Evolutionary conservation across 2,888 invertebrate genomes (phyloP).

Genomic region (Oligia latruncula): DNA sequence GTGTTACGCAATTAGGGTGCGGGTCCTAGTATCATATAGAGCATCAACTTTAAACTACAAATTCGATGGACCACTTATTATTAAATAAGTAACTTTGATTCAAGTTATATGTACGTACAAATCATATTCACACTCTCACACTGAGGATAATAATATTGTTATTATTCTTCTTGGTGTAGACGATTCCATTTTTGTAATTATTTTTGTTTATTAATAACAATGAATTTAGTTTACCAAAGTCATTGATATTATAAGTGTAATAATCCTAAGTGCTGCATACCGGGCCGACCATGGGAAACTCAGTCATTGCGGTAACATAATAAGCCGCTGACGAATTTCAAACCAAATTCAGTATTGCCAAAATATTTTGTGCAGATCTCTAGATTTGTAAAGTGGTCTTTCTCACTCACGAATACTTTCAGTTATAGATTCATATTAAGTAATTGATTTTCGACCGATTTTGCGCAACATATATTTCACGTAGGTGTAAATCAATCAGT

Average conservation of each 20-base stretch:
- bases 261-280: not conserved
- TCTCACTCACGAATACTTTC: not conserved
- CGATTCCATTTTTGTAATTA: not conserved
- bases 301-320: not conserved
- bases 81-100: not conserved
- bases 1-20: too few species aligned
- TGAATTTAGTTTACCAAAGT: not conserved
- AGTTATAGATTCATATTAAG: not conserved
- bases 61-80: not conserved
- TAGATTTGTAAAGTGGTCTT: not conserved
- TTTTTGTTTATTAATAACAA: not conserved
- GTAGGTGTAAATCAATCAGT: not conserved
- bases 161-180: not conserved
- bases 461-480: not conserved
- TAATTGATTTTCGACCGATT: not conserved
- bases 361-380: not conserved
- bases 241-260: too few species aligned
- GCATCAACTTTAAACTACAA: not conserved
- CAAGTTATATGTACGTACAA: not conserved
- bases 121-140: not conserved
- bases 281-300: too few species aligned
- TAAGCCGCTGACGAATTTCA: not conserved
- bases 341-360: not conserved
- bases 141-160: not conserved
- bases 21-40: not conserved